Evolutionary conservation across 2,797 vertebrate species (phyloP).

Genomic region (Siniperca scherzeri): DNA sequence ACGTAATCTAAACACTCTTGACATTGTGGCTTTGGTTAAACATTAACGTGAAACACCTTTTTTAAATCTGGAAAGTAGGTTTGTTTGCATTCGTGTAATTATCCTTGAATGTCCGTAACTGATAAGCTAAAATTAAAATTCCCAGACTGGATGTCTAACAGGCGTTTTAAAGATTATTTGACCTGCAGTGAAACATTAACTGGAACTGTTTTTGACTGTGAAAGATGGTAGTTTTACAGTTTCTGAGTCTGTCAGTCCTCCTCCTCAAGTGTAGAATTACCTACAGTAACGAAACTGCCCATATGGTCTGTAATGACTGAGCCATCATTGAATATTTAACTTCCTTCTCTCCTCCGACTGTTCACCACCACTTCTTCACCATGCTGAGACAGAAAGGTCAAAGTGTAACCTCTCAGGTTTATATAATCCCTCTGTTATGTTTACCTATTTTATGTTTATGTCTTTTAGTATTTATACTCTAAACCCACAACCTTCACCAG

Average conservation of each 20-base stretch:
- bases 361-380: conserved; percentile 13
- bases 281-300: not conserved
- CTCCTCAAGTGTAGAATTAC: not conserved
- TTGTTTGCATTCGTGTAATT: conserved; percentile 32
- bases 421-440: not conserved
- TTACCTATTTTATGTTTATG: not conserved
- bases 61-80: not conserved
- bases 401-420: conserved; percentile 18
- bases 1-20: not conserved
- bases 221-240: not conserved
- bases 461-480: not conserved
- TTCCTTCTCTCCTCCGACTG: conserved; percentile 1
- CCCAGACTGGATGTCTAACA: conserved; percentile 16
- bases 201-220: not conserved
- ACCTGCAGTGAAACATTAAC: conserved; percentile 28
- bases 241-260: not conserved
- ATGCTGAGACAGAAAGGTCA: conserved; percentile 21
- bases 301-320: conserved; percentile 15
- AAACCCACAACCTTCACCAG: not conserved
- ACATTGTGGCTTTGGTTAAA: conserved; percentile 26
- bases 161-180: not conserved
- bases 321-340: conserved; percentile 55
- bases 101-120: conserved; percentile 1
- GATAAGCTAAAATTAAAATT: conserved; percentile 36
- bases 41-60: conserved; percentile 17